Evolutionary conservation across 2,113 vertebrate genomes (phyloP), one percentile per base, ranked within the genome.

Genomic region (Euleptes europaea): DNA sequence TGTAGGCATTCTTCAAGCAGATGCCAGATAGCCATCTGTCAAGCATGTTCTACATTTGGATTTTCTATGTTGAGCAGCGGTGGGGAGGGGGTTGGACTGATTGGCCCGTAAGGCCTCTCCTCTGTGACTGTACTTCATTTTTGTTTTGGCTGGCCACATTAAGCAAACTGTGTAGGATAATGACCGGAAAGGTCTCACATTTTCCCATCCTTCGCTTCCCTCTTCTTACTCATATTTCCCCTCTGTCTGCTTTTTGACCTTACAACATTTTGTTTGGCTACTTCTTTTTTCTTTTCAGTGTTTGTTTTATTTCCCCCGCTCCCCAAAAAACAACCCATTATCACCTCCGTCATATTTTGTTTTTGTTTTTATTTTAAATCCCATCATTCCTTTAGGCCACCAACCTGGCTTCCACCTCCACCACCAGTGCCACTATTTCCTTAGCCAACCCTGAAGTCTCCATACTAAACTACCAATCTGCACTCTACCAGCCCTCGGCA

Each of bases 381-480:
- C 97, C 97, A 8, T 95, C 96, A 93, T 97, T 97, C 97, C 97
- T 98, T 96, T 97, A 98, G 98, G 97, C 97, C 96, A 95, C 97
- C 97, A 97, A 95, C 97, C 96, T 98, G 97, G 98, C 97, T 98
- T 97, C 98, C 97, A 97, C 98, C 96, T 98, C 98, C 97, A 97
- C 97, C 97, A 97, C 97, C 98, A 98, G 98, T 97, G 97, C 98
- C 97, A 98, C 97, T 97, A 95, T 99, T 97, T 97, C 98, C 97
- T 97, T 99, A 97, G 96, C 97, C 97, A 98, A 98, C 96, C 97
- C 98, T 0, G 97, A 99, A 94, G 97, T 98, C 97, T 99, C 98
- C 97, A 97, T 98, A 98, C 98, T 98, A 97, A 99, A 99, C 97
- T 99, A 98, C 97, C 97, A 97, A 97, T 98, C 98, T 98, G 96